Evolutionary conservation across 2,797 vertebrate species (phyloP).

Genomic region (Halcyon chelicuti): DNA sequence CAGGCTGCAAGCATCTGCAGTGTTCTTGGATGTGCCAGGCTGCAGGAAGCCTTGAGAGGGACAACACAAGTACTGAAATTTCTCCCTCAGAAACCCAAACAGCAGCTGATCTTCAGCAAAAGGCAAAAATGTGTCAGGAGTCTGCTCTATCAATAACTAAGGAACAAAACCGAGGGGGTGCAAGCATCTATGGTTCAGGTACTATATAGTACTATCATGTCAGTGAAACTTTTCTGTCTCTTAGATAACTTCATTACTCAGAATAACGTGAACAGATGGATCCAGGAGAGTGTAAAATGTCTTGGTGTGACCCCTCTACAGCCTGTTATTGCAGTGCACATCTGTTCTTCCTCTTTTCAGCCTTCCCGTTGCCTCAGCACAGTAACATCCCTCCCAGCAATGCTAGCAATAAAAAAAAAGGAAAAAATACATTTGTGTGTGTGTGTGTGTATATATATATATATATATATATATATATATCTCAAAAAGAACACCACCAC

Average conservation of each 20-base stretch:
- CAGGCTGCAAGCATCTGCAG: background rate
- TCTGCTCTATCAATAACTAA: rapidly evolving
- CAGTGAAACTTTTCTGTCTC: background rate
- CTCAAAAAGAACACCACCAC: background rate
- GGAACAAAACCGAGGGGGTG: background rate
- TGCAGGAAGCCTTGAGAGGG: background rate
- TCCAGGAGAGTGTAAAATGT: background rate
- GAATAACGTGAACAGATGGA: no score
- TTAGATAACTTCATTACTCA: background rate
- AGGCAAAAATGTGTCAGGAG: background rate
- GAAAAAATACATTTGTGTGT: background rate
- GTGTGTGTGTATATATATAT: no score
- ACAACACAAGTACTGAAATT: background rate
- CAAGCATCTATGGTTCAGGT: background rate
- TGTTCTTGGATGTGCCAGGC: background rate
- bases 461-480: no score
- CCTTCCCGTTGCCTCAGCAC: background rate
- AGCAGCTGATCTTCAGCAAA: background rate
- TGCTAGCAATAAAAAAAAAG: background rate
- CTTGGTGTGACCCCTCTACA: background rate
- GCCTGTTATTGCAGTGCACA: background rate
- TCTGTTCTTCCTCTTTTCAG: background rate
- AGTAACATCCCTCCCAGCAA: rapidly evolving
- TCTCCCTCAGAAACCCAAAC: background rate
- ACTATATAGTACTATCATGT: rapidly evolving